Evolutionary conservation across 2,888 invertebrate genomes (phyloP), one percentile per base, ranked within the genome.

Genomic region (Clunio marinus): DNA sequence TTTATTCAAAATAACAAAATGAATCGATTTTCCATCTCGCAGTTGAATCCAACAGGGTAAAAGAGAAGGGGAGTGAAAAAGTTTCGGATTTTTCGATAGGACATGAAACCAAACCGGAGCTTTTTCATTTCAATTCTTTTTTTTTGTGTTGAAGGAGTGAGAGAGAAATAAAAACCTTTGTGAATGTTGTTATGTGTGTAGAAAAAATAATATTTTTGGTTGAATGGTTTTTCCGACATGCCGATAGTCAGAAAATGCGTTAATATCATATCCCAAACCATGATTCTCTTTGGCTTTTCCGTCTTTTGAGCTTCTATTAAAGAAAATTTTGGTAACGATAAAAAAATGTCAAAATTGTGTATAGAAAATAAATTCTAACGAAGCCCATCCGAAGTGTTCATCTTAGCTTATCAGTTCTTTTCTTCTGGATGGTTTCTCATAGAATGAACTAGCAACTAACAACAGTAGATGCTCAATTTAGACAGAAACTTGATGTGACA

Each of bases 1-100:
- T 55, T 55, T 24, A 17, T 55, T 55, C 22, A 55, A 55, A 24
- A 51, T 17, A 51, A 62, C n/a, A n/a, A 62, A 62, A 62, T 62
- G 41, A 62, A 41, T 62, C 62, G 62, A 62, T 62, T 35, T 59
- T 59, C 59, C 35, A 59, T 59, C 32, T 59, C 59, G 17, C 28
- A 17, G 57, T n/a, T n/a, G n/a, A 8, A 32, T 32, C 4, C 32
- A 32, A 32, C 32, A n/a, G n/a, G n/a, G n/a, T 32, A 8, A 51
- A 51, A 17, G 24, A 51, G 10, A 32, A 32, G 24, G 22, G 24
- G 13, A 58, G 24, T 2, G 15, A 25, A 20, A 27, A 51, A 51
- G n/a, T 51, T 51, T 51, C 20, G 3, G 22, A 51, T 51, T 51
- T 32, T 41, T 41, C 41, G 41, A 4, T 41, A 13, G 41, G 41